These are phyloP conservation scores for Anniella stebbinsi DNA, from an alignment of 2,797 vertebrate species.

Conservation along the genomic window DNA sequence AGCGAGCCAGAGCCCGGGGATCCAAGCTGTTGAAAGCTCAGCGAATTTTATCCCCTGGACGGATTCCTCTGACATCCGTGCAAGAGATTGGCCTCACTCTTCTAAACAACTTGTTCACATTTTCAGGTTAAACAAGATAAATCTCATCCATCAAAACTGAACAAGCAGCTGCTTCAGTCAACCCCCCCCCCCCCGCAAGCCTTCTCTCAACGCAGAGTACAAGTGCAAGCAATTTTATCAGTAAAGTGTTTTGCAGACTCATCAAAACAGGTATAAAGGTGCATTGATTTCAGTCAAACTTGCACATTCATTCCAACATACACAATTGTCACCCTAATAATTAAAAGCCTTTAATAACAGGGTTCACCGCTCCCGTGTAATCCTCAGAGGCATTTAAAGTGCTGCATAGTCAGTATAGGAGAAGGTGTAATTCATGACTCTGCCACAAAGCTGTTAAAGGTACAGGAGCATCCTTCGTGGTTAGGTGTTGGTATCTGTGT, in stretches of 20 bases:
- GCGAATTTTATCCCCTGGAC: too few species aligned
- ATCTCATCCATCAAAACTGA: neutral
- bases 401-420: slow-evolving; percentile 8
- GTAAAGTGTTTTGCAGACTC: slow-evolving; percentile 2
- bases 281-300: neutral
- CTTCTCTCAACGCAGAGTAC: neutral
- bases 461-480: neutral
- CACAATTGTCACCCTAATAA: neutral
- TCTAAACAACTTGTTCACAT: neutral
- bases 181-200: neutral
- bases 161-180: neutral
- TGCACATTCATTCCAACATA: neutral
- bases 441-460: neutral
- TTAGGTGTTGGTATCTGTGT: neutral
- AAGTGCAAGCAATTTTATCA: neutral
- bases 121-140: neutral
- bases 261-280: neutral
- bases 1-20: too few species aligned
- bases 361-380: neutral
- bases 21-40: too few species aligned
- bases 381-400: neutral
- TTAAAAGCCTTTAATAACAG: slow-evolving; percentile 24
- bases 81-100: neutral
- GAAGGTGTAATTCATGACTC: neutral
- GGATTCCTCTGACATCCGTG: too few species aligned